Evolutionary conservation across 2,113 vertebrate genomes (phyloP), one percentile per base, ranked within the genome.

Genomic region (Ophthalmolycus amberensis): DNA sequence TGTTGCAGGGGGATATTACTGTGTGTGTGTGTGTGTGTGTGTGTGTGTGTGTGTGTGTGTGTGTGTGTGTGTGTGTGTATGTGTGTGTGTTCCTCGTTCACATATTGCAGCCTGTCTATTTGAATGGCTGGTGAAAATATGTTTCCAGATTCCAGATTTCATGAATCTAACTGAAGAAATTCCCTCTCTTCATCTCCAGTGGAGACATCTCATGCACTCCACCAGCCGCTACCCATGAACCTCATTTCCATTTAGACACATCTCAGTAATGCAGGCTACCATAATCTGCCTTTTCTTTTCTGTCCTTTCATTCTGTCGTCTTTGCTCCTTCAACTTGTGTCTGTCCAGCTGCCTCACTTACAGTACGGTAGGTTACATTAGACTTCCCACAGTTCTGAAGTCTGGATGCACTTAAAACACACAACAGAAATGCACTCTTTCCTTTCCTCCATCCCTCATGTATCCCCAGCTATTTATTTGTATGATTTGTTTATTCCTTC

Each of bases 181-280:
- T 48, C 68, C 42, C 59, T 29, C 22, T 76, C 58, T 16, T 42
- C 65, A 42, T 81, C 65, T 59, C 65, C 37, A n/a, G 66, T 20
- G 52, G 60, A 62, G 76, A 75, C 56, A 44, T 70, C 63, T 76
- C 48, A 25, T 34, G 27, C 75, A 64, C 77, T 58, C 12, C 72
- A 32, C 14, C 60, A 80, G 69, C 60, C 63, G 20, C 73, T 77
- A 40, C 38, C 66, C 63, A 79, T 85, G 79, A 79, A 71, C 58
- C 64, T 85, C 34, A 82, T 82, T 90, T 90, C 67, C 85, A 89
- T 75, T 78, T 75, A 75, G 72, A 80, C 34, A 58, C 71, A 60
- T 72, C 73, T 44, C 72, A 78, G 67, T 54, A 54, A 29, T 8
- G 25, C 71, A 44, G 42, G 44, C 27, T 48, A 9, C 34, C 34